These are phyloP conservation scores for Tragelaphus buxtoni DNA, from an alignment of 2,113 vertebrate genomes.

Conservation along the genomic window DNA sequence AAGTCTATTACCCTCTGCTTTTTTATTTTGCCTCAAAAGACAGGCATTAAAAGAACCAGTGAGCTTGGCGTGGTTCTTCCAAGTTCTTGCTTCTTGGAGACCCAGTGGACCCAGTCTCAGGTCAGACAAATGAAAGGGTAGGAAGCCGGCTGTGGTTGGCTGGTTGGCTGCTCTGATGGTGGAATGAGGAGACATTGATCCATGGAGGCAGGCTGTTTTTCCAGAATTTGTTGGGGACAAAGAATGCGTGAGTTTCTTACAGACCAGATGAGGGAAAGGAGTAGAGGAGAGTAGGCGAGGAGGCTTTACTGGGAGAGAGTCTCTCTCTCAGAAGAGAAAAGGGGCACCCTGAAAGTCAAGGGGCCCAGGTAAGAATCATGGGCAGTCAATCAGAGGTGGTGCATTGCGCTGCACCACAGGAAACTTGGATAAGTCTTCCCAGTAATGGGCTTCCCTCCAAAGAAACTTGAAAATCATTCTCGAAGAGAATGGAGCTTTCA, in stretches of 20 bases:
- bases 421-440: background rate
- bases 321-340: background rate
- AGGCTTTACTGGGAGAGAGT: background rate
- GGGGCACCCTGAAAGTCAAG: background rate
- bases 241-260: background rate
- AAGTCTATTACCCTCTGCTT: background rate
- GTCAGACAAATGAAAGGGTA: background rate
- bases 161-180: background rate
- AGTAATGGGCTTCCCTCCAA: background rate
- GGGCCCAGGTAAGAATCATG: background rate
- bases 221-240: background rate
- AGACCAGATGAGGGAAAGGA: background rate
- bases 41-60: background rate
- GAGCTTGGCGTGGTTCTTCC: background rate
- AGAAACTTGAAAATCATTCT: background rate
- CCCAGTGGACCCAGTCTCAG: background rate
- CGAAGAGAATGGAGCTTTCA: background rate
- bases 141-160: background rate
- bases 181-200: background rate
- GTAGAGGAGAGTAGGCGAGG: background rate
- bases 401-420: background rate
- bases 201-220: background rate
- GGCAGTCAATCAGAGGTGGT: background rate
- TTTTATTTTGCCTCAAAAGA: background rate
- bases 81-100: background rate